A percentile compares a stretch with the other conserved stretches of the same genome.
Evolutionary conservation across 2,797 vertebrate genomes (phyloP).

Genomic region (Lepus oiostolus): DNA sequence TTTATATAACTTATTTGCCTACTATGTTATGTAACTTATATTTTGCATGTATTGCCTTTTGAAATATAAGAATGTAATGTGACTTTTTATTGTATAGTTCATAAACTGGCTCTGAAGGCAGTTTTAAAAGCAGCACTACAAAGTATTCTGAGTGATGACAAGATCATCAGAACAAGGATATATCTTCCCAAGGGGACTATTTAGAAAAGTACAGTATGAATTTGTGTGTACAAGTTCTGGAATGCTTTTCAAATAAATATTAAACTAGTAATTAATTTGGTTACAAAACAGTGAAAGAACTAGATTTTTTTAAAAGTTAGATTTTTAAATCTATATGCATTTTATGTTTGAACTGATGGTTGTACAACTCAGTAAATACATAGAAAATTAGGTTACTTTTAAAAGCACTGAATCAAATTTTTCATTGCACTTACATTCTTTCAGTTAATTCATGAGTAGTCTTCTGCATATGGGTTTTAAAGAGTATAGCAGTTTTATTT

Average conservation of each 20-base stretch:
- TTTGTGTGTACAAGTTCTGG: slow-evolving; percentile 31
- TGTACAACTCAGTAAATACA: neutral
- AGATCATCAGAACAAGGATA: slow-evolving; percentile 41
- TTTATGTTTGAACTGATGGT: slow-evolving; percentile 20
- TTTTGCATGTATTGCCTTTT: slow-evolving; percentile 38
- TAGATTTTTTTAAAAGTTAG: neutral
- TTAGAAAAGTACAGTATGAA: slow-evolving; percentile 29
- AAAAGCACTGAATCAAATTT: slow-evolving; percentile 34
- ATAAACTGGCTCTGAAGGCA: slow-evolving; percentile 75
- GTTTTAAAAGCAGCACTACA: slow-evolving; percentile 59
- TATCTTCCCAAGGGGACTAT: neutral
- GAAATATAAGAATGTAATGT: slow-evolving; percentile 62
- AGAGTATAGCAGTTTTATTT: slow-evolving; percentile 18
- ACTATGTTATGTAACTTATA: slow-evolving; percentile 33
- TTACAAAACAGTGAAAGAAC: slow-evolving; percentile 34
- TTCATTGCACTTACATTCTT: slow-evolving; percentile 9
- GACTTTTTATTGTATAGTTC: slow-evolving; percentile 60
- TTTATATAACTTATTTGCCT: slow-evolving; percentile 43
- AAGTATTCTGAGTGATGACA: slow-evolving; percentile 55
- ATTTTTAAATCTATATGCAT: slow-evolving; percentile 29
- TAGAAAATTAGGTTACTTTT: slow-evolving; percentile 54
- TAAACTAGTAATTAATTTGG: slow-evolving; percentile 48
- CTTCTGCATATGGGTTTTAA: slow-evolving; percentile 36
- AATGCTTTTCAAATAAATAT: slow-evolving; percentile 54
- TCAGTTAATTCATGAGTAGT: neutral